Evolutionary conservation across 2,888 invertebrate species (phyloP), one percentile per base, ranked within the genome.

Genomic region (Dermolepida albohirtum): DNA sequence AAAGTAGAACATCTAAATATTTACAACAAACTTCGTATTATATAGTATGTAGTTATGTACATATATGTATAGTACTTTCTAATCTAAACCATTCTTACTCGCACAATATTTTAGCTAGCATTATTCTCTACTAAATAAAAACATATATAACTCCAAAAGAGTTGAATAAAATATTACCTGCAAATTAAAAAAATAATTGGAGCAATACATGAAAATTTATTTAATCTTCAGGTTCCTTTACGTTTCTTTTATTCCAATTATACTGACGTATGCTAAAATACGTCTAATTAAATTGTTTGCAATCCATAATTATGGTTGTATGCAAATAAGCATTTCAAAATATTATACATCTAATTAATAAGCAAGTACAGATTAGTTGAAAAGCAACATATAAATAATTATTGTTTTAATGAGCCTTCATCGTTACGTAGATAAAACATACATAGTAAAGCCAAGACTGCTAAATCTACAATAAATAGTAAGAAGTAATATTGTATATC

Each of bases 401-500:
- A 52, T 52, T 34, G 34, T 16, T 16, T 39, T 52, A 52, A 52
- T 39, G 14, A 52, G 8, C 4, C 16, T 12, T n/a, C 10, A 39
- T 52, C 52, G 14, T 52, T 52, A 16, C 52, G 16, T 14, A 52
- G 39, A 52, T 34, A 39, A 14, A 34, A 34, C 39, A 39, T 16
- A n/a, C 22, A n/a, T 50, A 22, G 34, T 39, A 39, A 50, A 27
- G 8, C 39, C 7, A 34, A 52, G 34, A 52, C 34, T 52, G 52
- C 16, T 52, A 52, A 10, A 12, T 52, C 39, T 34, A 34, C 16
- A 16, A 12, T 22, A 12, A 10, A 41, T n/a, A 5, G 2, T 41
- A 39, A 34, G 52, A 16, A 29, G 4, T 52, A 39, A 52, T 52
- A n/a, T n/a, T n/a, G n/a, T n/a, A 52, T 52, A 52, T 39, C 52